These are phyloP conservation scores for Isurus oxyrinchus DNA, from an alignment of 2,113 vertebrate genomes.

Conservation along the genomic window DNA sequence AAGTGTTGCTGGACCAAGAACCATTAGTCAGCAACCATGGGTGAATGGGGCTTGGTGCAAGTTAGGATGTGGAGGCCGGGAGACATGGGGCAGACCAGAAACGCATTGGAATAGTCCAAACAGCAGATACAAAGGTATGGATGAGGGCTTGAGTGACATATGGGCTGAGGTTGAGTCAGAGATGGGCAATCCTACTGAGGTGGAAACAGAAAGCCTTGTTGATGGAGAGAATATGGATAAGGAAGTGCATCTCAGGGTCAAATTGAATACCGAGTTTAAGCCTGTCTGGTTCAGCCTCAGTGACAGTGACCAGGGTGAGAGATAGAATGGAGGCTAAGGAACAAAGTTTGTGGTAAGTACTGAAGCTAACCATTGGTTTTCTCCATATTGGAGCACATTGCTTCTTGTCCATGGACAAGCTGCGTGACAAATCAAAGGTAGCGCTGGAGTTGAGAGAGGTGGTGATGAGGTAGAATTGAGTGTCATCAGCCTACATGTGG, in stretches of 20 bases:
- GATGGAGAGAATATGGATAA: background rate
- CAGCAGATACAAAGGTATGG: background rate
- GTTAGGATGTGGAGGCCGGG: background rate
- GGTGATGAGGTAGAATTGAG: background rate
- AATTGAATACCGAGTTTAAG: background rate
- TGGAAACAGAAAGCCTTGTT: background rate
- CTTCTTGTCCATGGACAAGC: background rate
- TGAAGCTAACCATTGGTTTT: background rate
- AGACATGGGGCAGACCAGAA: background rate
- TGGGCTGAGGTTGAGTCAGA: background rate
- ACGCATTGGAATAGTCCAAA: background rate
- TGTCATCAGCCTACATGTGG: background rate
- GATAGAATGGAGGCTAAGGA: background rate
- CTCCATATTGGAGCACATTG: no score
- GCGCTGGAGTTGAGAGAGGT: background rate
- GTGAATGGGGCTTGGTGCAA: background rate
- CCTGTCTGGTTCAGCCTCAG: background rate
- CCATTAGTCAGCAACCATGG: background rate
- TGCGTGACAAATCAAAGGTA: background rate
- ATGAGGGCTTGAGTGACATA: background rate
- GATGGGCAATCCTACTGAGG: no score
- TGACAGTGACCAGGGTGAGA: background rate
- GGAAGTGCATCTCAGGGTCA: background rate
- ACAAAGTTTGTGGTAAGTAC: background rate
- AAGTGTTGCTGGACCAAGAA: background rate